Conservation (phyloP, 2,888 invertebrate genomes). For the Hedya salicella region DNA sequence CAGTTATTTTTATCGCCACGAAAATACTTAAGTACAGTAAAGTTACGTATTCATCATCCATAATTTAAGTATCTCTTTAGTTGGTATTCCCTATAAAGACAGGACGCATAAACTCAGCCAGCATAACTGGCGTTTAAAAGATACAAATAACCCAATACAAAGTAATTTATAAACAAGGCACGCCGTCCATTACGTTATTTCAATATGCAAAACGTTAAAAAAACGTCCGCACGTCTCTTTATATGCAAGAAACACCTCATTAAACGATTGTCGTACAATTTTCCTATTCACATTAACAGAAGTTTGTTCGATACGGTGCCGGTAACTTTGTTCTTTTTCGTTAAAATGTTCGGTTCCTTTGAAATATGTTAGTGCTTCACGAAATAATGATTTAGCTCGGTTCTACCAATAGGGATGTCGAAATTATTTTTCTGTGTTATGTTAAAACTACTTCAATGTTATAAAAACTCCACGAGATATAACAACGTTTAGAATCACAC, state of each 20-base stretch:
- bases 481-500: too few relatives aligned
- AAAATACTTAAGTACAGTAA: too few relatives aligned
- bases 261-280: constrained; percentile 70
- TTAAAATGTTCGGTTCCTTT: not conserved
- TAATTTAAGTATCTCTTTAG: constrained; percentile 56
- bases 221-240: constrained; percentile 55
- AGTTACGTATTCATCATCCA: not conserved
- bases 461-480: too few relatives aligned
- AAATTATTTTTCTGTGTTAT: not conserved
- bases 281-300: constrained; percentile 49
- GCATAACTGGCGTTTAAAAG: constrained; percentile 61
- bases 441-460: too few relatives aligned
- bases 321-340: constrained; percentile 5
- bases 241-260: constrained; percentile 71
- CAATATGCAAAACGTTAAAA: constrained; percentile 58
- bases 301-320: constrained; percentile 26
- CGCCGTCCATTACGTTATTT: constrained; percentile 56
- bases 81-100: constrained; percentile 63
- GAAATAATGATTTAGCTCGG: constrained; percentile 17
- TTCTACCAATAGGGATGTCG: not conserved
- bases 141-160: constrained; percentile 67
- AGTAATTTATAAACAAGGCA: constrained; percentile 66
- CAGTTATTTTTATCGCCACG: too few relatives aligned
- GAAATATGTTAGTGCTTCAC: not conserved
- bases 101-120: constrained; percentile 64